Conservation (phyloP, 2,113 vertebrate species). For the Tetrax tetrax region DNA sequence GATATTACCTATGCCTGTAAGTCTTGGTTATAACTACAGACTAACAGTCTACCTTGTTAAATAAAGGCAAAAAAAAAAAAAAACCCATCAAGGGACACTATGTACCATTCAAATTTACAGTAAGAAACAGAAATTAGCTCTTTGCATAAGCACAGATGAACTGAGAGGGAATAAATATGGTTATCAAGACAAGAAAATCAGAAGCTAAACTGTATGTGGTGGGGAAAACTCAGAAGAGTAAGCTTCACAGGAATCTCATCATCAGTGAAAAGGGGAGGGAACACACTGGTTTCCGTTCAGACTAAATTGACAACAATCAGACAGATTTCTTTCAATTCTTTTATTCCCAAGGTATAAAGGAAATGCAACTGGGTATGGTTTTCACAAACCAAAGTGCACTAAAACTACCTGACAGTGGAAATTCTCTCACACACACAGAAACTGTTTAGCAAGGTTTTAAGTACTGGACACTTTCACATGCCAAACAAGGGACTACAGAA, state of each 20-base stretch:
- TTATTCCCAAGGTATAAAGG: neutral
- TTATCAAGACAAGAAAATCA: neutral
- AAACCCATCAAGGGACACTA: neutral
- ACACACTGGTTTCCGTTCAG: neutral
- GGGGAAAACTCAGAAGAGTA: neutral
- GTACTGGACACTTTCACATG: neutral
- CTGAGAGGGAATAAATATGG: neutral
- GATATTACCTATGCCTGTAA: neutral
- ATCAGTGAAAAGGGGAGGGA: neutral
- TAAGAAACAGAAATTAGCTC: neutral
- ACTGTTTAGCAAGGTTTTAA: neutral
- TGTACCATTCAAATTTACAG: neutral
- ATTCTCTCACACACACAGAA: neutral
- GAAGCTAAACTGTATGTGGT: neutral
- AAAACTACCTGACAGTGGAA: neutral
- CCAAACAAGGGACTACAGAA: neutral
- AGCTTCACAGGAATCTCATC: neutral
- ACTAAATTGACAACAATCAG: neutral
- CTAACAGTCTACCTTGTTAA: neutral
- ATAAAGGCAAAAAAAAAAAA: neutral
- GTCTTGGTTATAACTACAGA: neutral
- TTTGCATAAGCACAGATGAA: neutral
- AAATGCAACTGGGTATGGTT: neutral
- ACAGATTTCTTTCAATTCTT: neutral
- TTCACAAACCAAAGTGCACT: neutral